Evolutionary conservation across 92 coral and sea anemone genomes (phyloP).

Genomic region (Nematostella vectensis): DNA sequence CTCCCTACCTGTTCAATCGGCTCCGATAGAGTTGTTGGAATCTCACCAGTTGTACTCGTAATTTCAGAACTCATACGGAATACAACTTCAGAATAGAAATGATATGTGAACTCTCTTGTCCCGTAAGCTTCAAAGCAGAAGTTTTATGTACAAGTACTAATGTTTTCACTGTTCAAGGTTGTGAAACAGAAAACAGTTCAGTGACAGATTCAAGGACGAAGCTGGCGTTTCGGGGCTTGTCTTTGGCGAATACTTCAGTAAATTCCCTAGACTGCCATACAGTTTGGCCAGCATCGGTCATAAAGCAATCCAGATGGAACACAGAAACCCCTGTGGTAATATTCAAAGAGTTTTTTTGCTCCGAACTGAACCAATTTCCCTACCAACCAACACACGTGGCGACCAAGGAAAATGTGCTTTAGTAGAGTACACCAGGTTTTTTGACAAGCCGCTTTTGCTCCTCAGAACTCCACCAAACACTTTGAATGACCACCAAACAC

Average conservation of each 20-base stretch:
- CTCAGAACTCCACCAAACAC: slow-evolving; percentile 15
- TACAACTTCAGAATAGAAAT: slow-evolving; percentile 15
- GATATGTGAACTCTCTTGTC: slow-evolving; percentile 23
- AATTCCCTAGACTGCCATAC: slow-evolving; percentile 15
- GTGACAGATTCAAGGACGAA: slow-evolving; percentile 17
- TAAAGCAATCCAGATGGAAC: neutral
- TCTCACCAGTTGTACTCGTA: slow-evolving; percentile 34
- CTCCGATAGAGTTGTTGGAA: slow-evolving; percentile 27
- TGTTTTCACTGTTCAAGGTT: slow-evolving; percentile 24
- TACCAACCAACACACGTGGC: slow-evolving; percentile 92
- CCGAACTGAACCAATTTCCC: slow-evolving; percentile 52
- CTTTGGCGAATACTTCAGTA: slow-evolving; percentile 7
- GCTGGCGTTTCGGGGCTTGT: slow-evolving; percentile 32
- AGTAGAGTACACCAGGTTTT: slow-evolving; percentile 6
- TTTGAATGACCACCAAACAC: neutral
- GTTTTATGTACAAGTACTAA: slow-evolving; percentile 10
- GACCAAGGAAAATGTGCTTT: slow-evolving; percentile 41
- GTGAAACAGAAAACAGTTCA: slow-evolving; percentile 40
- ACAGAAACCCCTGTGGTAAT: neutral
- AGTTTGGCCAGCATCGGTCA: slow-evolving; percentile 4
- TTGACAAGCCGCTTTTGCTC: slow-evolving; percentile 12
- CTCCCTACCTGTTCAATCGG: slow-evolving; percentile 32
- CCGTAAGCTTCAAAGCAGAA: slow-evolving; percentile 10
- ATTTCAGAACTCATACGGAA: slow-evolving; percentile 46
- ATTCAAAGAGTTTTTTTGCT: slow-evolving; percentile 15